phyloP scores from a whole-genome alignment of 2,888 invertebrate genomes.

The Cylloceria caligata region DNA sequence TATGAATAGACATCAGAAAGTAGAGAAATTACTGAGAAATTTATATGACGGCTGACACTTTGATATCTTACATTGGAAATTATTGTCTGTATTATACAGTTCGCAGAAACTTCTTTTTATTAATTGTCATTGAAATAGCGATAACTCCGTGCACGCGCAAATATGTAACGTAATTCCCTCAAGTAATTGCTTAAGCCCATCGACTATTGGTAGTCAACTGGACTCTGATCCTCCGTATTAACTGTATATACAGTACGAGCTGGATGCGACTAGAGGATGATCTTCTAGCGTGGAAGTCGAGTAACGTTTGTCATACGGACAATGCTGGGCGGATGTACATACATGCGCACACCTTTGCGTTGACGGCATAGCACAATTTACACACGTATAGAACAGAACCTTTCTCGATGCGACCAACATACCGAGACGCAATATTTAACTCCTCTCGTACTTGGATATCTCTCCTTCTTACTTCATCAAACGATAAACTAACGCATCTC shows the following conservation, averaged over 20 bases:
- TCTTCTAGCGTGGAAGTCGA: constrained; percentile 51
- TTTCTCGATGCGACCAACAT: constrained; percentile 32
- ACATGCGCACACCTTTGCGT: neutral
- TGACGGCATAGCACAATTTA: neutral
- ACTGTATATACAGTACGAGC: constrained; percentile 2
- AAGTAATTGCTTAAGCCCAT: constrained; percentile 1
- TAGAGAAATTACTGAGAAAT: neutral
- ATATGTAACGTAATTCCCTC: neutral
- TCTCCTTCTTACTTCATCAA: constrained; percentile 22
- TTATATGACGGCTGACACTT: neutral
- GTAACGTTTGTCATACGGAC: constrained; percentile 18
- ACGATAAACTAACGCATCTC: constrained; percentile 45
- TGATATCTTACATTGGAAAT: neutral
- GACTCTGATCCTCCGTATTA: neutral
- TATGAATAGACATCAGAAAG: neutral
- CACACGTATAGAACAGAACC: neutral
- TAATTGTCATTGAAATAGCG: too few relatives aligned
- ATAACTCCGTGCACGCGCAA: too few relatives aligned
- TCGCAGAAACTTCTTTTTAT: too few relatives aligned
- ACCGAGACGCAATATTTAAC: constrained; percentile 40
- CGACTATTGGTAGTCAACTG: constrained; percentile 11
- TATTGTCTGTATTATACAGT: neutral
- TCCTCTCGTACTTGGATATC: constrained; percentile 31
- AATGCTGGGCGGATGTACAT: neutral
- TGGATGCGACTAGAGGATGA: constrained; percentile 21